Evolutionary conservation across 1,140 invertebrate genomes (phyloP).

Genomic region (Brachionus rotundiformis): DNA sequence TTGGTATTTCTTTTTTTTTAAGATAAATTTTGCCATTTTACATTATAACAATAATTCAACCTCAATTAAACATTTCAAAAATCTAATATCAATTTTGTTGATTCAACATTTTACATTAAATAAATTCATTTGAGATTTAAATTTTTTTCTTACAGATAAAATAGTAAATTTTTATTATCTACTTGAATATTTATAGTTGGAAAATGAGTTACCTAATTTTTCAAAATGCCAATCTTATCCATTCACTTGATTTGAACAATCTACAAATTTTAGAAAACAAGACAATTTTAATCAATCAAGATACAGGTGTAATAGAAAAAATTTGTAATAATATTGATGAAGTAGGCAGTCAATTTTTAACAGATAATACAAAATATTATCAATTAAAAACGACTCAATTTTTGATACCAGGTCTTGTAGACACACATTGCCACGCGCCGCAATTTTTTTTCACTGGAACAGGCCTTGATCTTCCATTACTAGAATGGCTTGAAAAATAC

Average conservation of each 20-base stretch:
- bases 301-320: neutral
- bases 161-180: too few relatives aligned
- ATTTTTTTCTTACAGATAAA: neutral
- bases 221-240: neutral
- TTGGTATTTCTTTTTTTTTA: neutral
- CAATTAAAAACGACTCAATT: slow-evolving; percentile 67
- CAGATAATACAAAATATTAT: neutral
- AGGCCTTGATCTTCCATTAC: slow-evolving; percentile 75
- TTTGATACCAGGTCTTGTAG: slow-evolving; percentile 81
- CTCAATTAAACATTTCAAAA: neutral
- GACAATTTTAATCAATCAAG: neutral
- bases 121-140: neutral
- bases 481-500: slow-evolving; percentile 82
- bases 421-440: slow-evolving; percentile 83
- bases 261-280: neutral
- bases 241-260: neutral
- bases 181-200: neutral
- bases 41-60: too few relatives aligned
- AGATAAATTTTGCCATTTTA: neutral
- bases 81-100: neutral
- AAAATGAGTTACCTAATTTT: neutral
- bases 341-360: neutral
- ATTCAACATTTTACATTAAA: neutral
- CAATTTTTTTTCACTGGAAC: slow-evolving; percentile 81
- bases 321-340: neutral